phyloP scores from a whole-genome alignment of 2,113 vertebrate species.

The Aix galericulata region DNA sequence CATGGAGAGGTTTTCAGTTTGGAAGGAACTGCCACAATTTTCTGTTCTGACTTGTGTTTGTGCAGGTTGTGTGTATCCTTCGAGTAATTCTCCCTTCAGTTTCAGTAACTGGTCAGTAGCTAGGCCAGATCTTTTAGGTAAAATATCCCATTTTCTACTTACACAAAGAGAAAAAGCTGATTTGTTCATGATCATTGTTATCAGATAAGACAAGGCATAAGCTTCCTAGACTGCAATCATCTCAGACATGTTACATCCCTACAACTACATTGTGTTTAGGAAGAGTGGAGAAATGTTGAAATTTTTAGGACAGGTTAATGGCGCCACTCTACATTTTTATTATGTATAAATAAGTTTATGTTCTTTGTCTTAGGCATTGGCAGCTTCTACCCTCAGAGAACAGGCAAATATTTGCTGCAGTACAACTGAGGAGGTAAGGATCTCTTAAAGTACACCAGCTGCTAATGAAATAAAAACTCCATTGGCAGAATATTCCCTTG shows the following conservation, averaged over 20 bases:
- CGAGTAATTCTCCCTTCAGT: neutral
- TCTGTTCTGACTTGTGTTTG: neutral
- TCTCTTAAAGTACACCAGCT: slow-evolving; percentile 20
- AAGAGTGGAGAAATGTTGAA: neutral
- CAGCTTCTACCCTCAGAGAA: neutral
- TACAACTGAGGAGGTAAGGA: neutral
- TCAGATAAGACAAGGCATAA: neutral
- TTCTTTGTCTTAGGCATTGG: neutral
- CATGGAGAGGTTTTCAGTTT: neutral
- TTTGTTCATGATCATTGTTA: neutral
- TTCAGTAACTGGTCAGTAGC: neutral
- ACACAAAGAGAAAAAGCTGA: neutral
- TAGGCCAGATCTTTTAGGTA: neutral
- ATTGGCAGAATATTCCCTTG: neutral
- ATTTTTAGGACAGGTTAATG: neutral
- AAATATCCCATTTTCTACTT: neutral
- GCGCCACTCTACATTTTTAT: neutral
- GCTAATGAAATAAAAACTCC: neutral
- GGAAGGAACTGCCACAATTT: neutral
- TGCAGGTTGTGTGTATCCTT: neutral
- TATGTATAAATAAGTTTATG: neutral
- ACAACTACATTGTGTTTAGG: neutral
- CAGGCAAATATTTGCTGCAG: neutral
- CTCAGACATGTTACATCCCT: neutral
- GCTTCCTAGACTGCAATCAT: neutral